Evolutionary conservation across 2,113 vertebrate species (phyloP).

Genomic region (Corythoichthys haematopterus): DNA sequence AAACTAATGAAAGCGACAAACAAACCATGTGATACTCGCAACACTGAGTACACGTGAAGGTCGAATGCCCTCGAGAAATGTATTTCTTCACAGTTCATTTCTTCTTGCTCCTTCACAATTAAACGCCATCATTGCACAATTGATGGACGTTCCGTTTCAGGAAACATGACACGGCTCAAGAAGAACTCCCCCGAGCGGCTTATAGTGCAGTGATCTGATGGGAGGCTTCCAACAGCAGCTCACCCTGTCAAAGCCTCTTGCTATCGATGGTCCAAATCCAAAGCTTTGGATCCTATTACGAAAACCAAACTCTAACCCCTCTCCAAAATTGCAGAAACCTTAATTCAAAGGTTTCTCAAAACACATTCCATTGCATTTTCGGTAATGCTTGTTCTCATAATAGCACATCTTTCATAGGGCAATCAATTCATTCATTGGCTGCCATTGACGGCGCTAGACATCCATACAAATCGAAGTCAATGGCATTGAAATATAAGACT

Average conservation of each 20-base stretch:
- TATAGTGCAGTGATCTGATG: conserved; percentile 48
- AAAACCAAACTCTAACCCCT: conserved; percentile 7
- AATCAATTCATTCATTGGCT: too few species aligned
- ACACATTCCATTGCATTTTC: too few species aligned
- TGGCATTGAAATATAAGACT: too few species aligned
- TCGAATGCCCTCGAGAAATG: conserved; percentile 23
- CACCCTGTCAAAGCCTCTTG: conserved; percentile 45
- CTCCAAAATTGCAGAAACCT: neutral
- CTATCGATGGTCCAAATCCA: conserved; percentile 50
- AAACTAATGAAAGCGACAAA: conserved; percentile 22
- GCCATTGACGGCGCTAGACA: too few species aligned
- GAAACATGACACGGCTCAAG: conserved; percentile 39
- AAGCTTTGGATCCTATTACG: conserved; percentile 21
- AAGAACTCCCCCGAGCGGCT: conserved; percentile 47
- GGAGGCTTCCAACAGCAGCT: conserved; percentile 50
- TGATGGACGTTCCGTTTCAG: conserved; percentile 36
- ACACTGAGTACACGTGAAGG: conserved; percentile 7
- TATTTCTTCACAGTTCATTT: conserved; percentile 42
- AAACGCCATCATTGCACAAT: conserved; percentile 48
- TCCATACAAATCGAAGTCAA: too few species aligned
- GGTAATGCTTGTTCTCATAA: too few species aligned
- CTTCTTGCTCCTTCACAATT: conserved; percentile 42
- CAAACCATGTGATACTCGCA: neutral
- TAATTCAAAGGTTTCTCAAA: neutral
- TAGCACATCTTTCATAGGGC: too few species aligned